Evolutionary conservation across 2,797 vertebrate species (phyloP).

Genomic region (Oceanodroma leucorhoa): DNA sequence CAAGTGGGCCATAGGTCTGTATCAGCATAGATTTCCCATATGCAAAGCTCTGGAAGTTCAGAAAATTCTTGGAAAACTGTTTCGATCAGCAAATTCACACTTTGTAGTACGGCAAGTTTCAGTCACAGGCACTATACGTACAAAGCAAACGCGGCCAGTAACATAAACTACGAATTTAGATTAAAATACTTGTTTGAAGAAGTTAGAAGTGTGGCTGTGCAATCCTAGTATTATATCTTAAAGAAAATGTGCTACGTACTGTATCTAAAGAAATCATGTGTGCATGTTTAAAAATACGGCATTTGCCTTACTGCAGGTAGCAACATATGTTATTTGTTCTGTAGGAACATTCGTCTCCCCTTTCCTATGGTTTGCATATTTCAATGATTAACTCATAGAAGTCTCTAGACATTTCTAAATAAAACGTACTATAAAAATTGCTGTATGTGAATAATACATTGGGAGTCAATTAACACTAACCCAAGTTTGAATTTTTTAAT

Average conservation of each 20-base stretch:
- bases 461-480: neutral
- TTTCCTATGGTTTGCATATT: neutral
- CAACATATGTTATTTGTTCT: neutral
- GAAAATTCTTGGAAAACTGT: neutral
- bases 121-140: neutral
- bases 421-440: neutral
- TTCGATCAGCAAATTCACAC: neutral
- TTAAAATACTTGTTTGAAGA: neutral
- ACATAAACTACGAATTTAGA: neutral
- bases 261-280: neutral
- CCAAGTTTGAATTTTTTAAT: neutral
- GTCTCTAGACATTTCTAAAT: neutral
- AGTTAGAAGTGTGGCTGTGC: neutral
- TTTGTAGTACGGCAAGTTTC: neutral
- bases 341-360: neutral
- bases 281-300: neutral
- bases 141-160: accelerated
- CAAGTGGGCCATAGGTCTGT: neutral
- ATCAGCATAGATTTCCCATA: neutral
- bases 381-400: neutral
- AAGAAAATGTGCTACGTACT: neutral
- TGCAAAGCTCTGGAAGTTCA: neutral
- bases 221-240: neutral
- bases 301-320: neutral
- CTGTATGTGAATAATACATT: neutral